Evolutionary conservation across 2,888 invertebrate species (phyloP).

Genomic region (Drosophila prolongata): DNA sequence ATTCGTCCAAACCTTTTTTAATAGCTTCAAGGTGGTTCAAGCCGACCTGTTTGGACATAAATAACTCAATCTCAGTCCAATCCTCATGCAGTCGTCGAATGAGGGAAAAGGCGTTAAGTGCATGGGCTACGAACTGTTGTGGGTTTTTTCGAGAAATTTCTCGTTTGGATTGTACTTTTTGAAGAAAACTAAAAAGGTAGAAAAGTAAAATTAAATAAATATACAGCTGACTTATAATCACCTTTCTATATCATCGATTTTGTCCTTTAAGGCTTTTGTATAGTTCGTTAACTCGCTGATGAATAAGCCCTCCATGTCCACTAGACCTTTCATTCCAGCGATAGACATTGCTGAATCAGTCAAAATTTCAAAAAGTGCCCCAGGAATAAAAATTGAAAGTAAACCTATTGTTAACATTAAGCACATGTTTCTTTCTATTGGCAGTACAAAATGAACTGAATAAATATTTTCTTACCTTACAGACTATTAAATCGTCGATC

Average conservation of each 20-base stretch:
- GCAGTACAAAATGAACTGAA: background rate
- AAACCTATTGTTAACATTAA: background rate
- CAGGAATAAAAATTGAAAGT: background rate
- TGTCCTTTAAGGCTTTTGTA: slow-evolving; percentile 9
- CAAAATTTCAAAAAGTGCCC: background rate
- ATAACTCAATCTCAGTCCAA: slow-evolving; percentile 36
- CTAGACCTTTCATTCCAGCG: slow-evolving; percentile 12
- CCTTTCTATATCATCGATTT: slow-evolving; percentile 42
- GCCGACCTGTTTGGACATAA: slow-evolving; percentile 10
- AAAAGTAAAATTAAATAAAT: background rate
- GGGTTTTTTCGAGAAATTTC: slow-evolving; percentile 3
- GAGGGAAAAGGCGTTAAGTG: slow-evolving; percentile 38
- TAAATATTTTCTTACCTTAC: background rate
- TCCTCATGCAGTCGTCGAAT: slow-evolving; percentile 49
- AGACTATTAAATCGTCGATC: no score
- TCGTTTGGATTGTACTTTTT: slow-evolving; percentile 17
- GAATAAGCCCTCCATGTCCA: slow-evolving; percentile 20
- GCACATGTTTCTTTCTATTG: slow-evolving; percentile 21
- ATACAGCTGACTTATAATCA: background rate
- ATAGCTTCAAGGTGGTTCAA: background rate
- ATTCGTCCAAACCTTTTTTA: background rate
- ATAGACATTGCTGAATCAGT: slow-evolving; percentile 31
- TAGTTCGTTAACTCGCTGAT: slow-evolving; percentile 30
- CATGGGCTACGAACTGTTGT: slow-evolving; percentile 28
- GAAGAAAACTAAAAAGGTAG: slow-evolving; percentile 28